Percentiles rank a stretch among this genome's conserved stretches.
phyloP scores from a whole-genome alignment of 2,888 invertebrate species.

The Linnaemya tessellans region DNA sequence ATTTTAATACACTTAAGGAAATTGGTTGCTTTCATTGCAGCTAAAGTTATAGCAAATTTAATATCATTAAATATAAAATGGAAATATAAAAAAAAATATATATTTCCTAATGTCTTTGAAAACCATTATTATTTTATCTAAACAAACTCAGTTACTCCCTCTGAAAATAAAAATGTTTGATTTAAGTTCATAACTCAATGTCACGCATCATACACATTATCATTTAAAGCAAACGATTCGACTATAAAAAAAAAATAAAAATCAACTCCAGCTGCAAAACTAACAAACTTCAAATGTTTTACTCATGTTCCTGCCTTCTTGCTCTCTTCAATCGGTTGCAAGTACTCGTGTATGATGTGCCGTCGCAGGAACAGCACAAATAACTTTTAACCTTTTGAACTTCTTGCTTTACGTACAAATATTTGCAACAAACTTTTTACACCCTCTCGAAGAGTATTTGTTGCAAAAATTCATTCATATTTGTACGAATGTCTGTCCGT shows the following conservation, averaged over 20 bases:
- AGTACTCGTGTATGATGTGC: not conserved
- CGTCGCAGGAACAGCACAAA: conserved; percentile 8
- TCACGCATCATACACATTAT: conserved; percentile 68
- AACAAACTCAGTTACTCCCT: conserved; percentile 25
- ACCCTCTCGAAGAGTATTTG: conserved; percentile 46
- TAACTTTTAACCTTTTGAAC: conserved; percentile 68
- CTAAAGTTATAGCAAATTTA: too few species aligned
- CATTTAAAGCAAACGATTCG: conserved; percentile 32
- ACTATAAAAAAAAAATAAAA: conserved; percentile 17
- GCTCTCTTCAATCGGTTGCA: conserved; percentile 5
- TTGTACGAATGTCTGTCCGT: not conserved
- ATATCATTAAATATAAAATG: not conserved
- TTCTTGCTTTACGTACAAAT: conserved; percentile 20
- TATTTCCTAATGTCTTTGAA: not conserved
- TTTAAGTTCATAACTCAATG: conserved; percentile 65
- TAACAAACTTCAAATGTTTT: conserved; percentile 35
- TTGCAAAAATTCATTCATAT: conserved; percentile 51
- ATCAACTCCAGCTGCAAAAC: conserved; percentile 20
- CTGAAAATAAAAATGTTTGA: conserved; percentile 32
- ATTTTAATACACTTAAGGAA: too few species aligned
- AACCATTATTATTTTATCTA: not conserved
- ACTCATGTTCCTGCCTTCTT: conserved; percentile 20
- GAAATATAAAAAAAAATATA: not conserved
- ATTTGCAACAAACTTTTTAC: conserved; percentile 26
- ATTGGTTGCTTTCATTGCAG: too few species aligned